Base-by-base conservation (phyloP, 2,888 invertebrate genomes). In the Danaus chrysippus region DNA sequence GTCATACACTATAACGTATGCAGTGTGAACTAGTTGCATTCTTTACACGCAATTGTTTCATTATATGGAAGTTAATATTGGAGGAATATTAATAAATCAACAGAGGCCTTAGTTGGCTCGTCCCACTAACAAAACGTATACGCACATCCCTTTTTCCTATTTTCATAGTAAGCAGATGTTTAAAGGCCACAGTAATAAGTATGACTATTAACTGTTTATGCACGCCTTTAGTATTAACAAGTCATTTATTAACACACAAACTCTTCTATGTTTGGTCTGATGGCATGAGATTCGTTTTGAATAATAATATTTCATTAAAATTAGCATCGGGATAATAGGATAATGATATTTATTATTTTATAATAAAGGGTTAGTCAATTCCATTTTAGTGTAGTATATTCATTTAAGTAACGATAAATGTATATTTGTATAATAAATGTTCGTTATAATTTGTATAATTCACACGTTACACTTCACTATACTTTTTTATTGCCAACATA, bases 111-210 rank as follows among this genome's bases (percentile, higher is more conserved):
- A 72, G 70, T 72, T 79, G 78, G 74, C 75, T 76, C 79, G 79
- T 77, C 68, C 73, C 69, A 71, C 62, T 71, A 69, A 78, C 79
- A 80, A 79, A n/a, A 77, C 74, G 77, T 76, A 76, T 71, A 68
- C 68, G 62, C 67, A 68, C 70, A 68, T 68, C 59, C 62, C 72
- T 83, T 82, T 82, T 79, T 77, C 71, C 65, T 73, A 78, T 75
- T 83, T 83, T 81, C 77, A 75, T 79, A 79, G 73, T 72, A 66
- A 80, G 85, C 87, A 86, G 87, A 81, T 87, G 86, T 80, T 76
- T 63, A 86, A 87, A 86, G 78, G 86, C 77, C 84, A 85, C 72
- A 73, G 68, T 73, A 73, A 77, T 68, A 73, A 71, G 67, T 69
- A 70, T 64, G 69, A 75, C 75, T 69, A 78, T 80, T 82, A 82